These are phyloP conservation scores for Cheilosia soror DNA, from an alignment of 2,888 invertebrate species.

Conservation along the genomic window DNA sequence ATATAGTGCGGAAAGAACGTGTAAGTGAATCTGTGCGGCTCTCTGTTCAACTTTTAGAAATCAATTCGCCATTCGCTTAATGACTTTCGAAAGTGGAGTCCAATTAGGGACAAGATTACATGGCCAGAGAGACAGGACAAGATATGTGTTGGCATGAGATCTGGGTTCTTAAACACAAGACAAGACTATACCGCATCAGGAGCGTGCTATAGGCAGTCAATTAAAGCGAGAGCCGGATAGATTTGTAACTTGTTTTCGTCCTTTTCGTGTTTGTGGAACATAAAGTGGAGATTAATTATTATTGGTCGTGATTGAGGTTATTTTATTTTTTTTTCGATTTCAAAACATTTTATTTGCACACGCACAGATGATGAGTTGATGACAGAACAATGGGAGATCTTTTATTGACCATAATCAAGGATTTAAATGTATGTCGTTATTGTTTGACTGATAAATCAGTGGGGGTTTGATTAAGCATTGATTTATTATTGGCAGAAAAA, in stretches of 20 bases:
- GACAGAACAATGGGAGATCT: background rate
- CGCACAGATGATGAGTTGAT: conserved; percentile 13
- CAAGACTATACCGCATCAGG: background rate
- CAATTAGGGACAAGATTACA: conserved; percentile 71
- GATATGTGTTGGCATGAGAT: background rate
- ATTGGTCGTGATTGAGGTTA: conserved; percentile 6
- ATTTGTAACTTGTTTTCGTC: conserved; percentile 46
- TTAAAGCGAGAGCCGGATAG: conserved; percentile 50
- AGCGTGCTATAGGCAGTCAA: conserved; percentile 59
- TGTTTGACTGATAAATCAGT: too few relatives aligned
- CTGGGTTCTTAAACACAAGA: conserved; percentile 6
- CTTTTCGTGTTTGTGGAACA: conserved; percentile 25
- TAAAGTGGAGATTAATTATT: conserved; percentile 60
- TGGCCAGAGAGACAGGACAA: conserved; percentile 13
- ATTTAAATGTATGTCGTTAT: too few relatives aligned
- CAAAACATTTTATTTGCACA: conserved; percentile 28
- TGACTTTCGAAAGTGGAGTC: conserved; percentile 73
- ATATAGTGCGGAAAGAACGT: background rate
- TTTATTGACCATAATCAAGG: background rate
- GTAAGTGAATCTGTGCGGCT: conserved; percentile 43
- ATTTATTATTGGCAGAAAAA: too few relatives aligned
- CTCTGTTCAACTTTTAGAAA: conserved; percentile 65
- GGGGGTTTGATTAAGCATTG: too few relatives aligned
- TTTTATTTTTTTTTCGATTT: conserved; percentile 10
- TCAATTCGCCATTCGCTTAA: conserved; percentile 73